A percentile compares a stretch with the other conserved stretches of the same genome.
These are phyloP conservation scores for Thamnophis sirtalis DNA, from an alignment of 2,113 vertebrate species.

Conservation along the genomic window DNA sequence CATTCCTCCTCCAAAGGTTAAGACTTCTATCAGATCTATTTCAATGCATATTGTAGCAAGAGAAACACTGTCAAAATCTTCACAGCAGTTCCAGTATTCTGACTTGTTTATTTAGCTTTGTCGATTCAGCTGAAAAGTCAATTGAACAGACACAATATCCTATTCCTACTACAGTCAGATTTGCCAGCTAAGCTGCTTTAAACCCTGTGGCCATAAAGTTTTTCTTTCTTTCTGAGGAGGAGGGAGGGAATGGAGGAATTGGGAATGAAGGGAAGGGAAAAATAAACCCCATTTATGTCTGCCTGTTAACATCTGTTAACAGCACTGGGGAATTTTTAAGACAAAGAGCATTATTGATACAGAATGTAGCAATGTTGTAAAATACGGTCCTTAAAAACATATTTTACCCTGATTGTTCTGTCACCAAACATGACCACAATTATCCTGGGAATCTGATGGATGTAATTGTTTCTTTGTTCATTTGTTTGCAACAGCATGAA, in stretches of 20 bases:
- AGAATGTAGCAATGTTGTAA: background rate
- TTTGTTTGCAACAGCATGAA: background rate
- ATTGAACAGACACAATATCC: background rate
- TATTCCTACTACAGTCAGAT: background rate
- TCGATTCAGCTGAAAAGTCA: background rate
- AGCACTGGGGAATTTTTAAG: background rate
- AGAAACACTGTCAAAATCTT: background rate
- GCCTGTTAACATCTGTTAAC: background rate
- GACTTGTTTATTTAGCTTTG: background rate
- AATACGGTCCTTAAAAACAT: background rate
- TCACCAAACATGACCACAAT: background rate
- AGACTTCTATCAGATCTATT: background rate
- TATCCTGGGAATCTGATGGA: background rate
- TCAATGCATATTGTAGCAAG: background rate
- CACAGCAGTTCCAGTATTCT: background rate
- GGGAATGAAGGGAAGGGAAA: background rate
- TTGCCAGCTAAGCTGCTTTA: background rate
- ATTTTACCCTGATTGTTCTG: background rate
- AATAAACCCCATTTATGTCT: background rate
- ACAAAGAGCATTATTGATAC: background rate
- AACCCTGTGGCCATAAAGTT: background rate
- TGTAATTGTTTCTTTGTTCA: background rate
- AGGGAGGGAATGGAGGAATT: background rate
- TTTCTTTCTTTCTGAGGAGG: background rate
- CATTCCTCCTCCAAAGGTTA: background rate